Evolutionary conservation across 2,797 vertebrate species (phyloP).

Genomic region (Falco biarmicus): DNA sequence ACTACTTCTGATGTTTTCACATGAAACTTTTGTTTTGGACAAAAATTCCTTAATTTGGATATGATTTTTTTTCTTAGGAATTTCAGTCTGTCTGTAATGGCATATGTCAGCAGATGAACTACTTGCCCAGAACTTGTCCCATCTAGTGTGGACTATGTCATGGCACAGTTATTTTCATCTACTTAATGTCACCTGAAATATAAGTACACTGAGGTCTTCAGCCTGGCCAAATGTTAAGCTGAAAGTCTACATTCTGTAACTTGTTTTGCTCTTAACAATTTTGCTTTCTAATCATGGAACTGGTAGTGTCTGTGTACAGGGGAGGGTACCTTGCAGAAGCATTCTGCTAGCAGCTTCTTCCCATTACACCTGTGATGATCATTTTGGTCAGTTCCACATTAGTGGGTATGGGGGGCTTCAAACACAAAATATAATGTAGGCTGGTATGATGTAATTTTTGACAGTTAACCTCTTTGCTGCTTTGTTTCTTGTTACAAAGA

Average conservation of each 20-base stretch:
- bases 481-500: background rate
- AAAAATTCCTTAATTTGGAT: background rate
- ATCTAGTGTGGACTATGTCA: background rate
- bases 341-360: background rate
- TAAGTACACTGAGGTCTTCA: background rate
- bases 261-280: background rate
- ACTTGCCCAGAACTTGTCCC: background rate
- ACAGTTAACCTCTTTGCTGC: background rate
- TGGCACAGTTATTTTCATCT: background rate
- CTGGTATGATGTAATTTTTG: background rate
- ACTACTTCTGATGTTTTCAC: background rate
- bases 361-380: background rate
- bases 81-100: background rate
- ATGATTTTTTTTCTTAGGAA: background rate
- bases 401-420: background rate
- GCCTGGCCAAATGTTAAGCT: background rate
- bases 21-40: background rate
- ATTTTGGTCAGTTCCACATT: background rate
- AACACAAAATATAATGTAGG: background rate
- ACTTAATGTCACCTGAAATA: background rate
- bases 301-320: background rate
- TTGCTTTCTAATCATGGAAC: background rate
- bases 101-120: background rate
- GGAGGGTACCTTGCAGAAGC: background rate
- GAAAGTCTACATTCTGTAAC: background rate